phyloP scores from a whole-genome alignment of 2,113 vertebrate genomes.

The Pseudorectes ferrugineus region DNA sequence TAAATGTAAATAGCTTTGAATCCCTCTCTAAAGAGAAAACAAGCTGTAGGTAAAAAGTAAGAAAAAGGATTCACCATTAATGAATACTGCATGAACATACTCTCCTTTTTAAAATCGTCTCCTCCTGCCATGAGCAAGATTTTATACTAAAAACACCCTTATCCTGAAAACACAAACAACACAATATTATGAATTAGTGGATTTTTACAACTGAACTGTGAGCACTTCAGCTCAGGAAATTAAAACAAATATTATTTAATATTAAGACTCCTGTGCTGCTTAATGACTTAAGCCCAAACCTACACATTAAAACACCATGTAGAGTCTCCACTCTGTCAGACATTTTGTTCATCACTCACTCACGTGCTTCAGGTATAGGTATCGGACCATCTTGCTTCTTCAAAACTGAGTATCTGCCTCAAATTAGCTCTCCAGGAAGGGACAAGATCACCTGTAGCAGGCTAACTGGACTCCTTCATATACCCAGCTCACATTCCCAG shows the following conservation, averaged over 20 bases:
- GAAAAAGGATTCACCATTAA: background rate
- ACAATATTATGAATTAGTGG: background rate
- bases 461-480: background rate
- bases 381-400: background rate
- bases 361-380: background rate
- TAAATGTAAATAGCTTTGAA: background rate
- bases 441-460: background rate
- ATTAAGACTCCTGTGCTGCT: background rate
- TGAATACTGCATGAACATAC: background rate
- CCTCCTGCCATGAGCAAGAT: background rate
- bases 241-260: background rate
- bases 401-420: background rate
- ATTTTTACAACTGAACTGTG: background rate
- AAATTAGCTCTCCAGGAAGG: background rate
- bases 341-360: background rate
- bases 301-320: background rate
- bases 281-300: background rate
- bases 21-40: background rate
- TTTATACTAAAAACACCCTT: background rate
- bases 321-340: background rate
- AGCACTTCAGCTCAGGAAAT: background rate
- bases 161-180: background rate
- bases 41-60: background rate
- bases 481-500: background rate
- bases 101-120: background rate